These are phyloP conservation scores for Trematomus bernacchii DNA, from an alignment of 2,797 vertebrate species.

Conservation along the genomic window DNA sequence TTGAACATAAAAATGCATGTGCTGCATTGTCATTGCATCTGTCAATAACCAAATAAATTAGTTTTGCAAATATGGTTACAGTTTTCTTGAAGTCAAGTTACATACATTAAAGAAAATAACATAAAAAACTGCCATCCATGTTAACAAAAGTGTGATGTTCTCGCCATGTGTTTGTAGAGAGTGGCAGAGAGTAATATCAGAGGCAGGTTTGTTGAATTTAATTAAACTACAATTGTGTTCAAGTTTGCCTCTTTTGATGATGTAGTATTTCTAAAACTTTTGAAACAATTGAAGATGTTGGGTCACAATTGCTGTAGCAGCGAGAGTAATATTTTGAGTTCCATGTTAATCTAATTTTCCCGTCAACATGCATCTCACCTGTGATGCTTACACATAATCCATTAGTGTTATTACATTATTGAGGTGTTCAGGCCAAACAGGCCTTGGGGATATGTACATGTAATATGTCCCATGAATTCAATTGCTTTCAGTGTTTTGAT, in stretches of 20 bases:
- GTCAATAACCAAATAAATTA: background rate
- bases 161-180: background rate
- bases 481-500: constrained; percentile 53
- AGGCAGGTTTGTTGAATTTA: background rate
- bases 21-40: background rate
- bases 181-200: constrained; percentile 1
- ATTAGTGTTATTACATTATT: constrained; percentile 52
- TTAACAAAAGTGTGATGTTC: background rate
- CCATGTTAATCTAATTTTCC: constrained; percentile 41
- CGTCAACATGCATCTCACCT: constrained; percentile 46
- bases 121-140: background rate
- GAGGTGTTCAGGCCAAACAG: constrained; percentile 47
- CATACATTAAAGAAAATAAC: constrained; percentile 4
- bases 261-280: constrained; percentile 14
- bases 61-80: background rate
- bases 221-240: constrained; percentile 13
- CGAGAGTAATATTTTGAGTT: constrained; percentile 55
- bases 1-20: background rate
- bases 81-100: background rate
- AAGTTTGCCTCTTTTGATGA: constrained; percentile 46
- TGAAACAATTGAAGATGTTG: constrained; percentile 38
- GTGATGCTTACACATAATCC: constrained; percentile 36
- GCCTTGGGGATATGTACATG: constrained; percentile 39
- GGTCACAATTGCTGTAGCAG: constrained; percentile 38
- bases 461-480: constrained; percentile 52